These are phyloP conservation scores for Trilocha varians DNA, from an alignment of 2,888 invertebrate genomes.

Conservation along the genomic window DNA sequence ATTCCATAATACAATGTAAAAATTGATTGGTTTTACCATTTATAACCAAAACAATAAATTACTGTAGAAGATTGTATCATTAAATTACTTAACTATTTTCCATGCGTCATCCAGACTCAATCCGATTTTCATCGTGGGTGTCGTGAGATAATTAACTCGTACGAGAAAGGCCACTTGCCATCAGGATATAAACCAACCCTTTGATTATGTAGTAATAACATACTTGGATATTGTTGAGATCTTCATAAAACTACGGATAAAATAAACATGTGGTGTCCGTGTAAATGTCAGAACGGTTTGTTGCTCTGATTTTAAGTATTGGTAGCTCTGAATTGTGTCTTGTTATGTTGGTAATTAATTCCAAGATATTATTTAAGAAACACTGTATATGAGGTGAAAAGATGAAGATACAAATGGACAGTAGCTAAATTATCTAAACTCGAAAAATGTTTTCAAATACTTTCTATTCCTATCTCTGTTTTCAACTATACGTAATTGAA, in stretches of 20 bases:
- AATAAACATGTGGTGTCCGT: background rate
- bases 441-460: no score
- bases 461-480: no score
- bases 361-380: no score
- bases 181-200: background rate
- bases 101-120: background rate
- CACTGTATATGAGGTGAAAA: no score
- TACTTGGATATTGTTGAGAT: background rate
- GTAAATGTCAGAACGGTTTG: background rate
- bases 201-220: background rate
- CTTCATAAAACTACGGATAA: background rate
- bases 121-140: background rate
- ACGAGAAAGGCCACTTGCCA: background rate
- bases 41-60: background rate
- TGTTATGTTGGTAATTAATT: background rate
- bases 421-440: no score
- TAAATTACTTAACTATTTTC: background rate
- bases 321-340: background rate
- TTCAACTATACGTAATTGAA: no score
- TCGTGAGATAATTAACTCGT: background rate
- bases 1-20: no score
- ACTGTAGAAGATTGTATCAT: background rate
- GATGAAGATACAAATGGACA: no score
- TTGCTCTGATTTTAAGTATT: background rate
- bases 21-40: background rate